Percentiles rank a stretch among this genome's conserved stretches.
These are phyloP conservation scores for Sisor rabdophorus DNA, from an alignment of 2,113 vertebrate genomes.

Conservation along the genomic window DNA sequence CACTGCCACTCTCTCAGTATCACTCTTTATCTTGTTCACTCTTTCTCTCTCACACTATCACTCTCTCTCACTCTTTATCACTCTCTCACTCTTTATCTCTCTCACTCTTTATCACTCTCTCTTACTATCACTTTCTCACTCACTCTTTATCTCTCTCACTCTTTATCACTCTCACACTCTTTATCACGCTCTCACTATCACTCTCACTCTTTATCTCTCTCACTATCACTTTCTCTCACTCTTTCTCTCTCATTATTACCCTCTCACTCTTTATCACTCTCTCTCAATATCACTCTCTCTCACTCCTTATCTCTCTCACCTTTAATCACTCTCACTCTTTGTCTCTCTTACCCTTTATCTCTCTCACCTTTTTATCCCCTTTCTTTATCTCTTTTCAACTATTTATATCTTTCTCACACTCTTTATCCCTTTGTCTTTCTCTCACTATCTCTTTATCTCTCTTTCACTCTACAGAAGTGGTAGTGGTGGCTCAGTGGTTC, in stretches of 20 bases:
- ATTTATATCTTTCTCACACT: too few relatives aligned
- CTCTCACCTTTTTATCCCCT: neutral
- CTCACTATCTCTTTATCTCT: too few relatives aligned
- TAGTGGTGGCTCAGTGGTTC: too few relatives aligned
- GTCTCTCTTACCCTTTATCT: neutral
- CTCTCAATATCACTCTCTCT: neutral
- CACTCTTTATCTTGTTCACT: neutral
- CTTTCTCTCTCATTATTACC: neutral
- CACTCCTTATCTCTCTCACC: too few relatives aligned
- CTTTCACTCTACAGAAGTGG: too few relatives aligned
- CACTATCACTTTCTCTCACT: neutral
- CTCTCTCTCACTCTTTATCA: conserved; percentile 58
- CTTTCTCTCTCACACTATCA: neutral
- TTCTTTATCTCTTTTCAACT: too few relatives aligned
- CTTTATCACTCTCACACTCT: neutral
- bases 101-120: too few relatives aligned
- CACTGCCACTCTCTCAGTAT: too few relatives aligned
- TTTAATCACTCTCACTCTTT: neutral
- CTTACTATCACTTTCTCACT: too few relatives aligned
- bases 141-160: neutral
- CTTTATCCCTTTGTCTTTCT: too few relatives aligned
- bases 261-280: neutral
- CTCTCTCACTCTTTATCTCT: conserved; percentile 84
- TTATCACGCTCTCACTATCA: too few relatives aligned
- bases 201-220: neutral